A percentile compares a stretch with the other conserved stretches of the same genome.
Conservation (phyloP, 2,888 invertebrate species). For the Nasonia oneida region DNA sequence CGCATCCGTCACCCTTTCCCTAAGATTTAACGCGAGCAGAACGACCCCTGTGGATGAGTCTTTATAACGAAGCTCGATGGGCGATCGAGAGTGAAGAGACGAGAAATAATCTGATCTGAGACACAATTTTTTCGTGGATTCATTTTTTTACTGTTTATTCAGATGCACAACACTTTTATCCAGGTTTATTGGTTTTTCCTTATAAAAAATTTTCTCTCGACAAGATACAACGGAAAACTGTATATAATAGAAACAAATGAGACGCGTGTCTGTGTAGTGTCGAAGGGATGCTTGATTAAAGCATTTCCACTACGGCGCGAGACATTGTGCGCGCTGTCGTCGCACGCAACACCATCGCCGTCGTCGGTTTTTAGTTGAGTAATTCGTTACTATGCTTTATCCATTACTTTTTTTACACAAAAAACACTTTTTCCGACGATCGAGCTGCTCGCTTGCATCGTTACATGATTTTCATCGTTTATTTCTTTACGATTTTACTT, state of each 20-base stretch:
- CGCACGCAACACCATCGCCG: conserved; percentile 29
- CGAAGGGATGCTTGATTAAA: conserved; percentile 38
- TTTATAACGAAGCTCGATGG: conserved; percentile 22
- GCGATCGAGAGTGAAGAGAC: conserved; percentile 9
- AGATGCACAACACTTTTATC: conserved; percentile 9
- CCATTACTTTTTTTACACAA: conserved; percentile 44
- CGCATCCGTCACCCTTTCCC: conserved; percentile 67
- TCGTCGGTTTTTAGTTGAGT: conserved; percentile 6
- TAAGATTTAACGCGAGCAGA: conserved; percentile 19
- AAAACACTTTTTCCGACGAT: conserved; percentile 57
- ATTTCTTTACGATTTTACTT: conserved; percentile 23
- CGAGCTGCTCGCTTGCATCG: conserved; percentile 37
- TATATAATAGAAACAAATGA: conserved; percentile 41
- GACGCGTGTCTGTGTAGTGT: conserved; percentile 4
- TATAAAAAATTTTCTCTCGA: conserved; percentile 1
- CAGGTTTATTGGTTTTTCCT: not conserved
- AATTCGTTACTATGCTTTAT: not conserved
- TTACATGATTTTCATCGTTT: conserved; percentile 34
- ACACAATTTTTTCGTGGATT: conserved; percentile 10
- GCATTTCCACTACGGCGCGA: conserved; percentile 49
- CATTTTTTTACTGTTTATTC: conserved; percentile 1
- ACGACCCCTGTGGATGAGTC: conserved; percentile 51
- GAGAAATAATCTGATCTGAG: conserved; percentile 10
- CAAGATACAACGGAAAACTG: conserved; percentile 31
- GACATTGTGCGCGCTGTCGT: not conserved